Percentiles rank a stretch among this genome's conserved stretches.
phyloP scores from a whole-genome alignment of 64 coral and sea anemone genomes.

The Stichodactyla mertensii region DNA sequence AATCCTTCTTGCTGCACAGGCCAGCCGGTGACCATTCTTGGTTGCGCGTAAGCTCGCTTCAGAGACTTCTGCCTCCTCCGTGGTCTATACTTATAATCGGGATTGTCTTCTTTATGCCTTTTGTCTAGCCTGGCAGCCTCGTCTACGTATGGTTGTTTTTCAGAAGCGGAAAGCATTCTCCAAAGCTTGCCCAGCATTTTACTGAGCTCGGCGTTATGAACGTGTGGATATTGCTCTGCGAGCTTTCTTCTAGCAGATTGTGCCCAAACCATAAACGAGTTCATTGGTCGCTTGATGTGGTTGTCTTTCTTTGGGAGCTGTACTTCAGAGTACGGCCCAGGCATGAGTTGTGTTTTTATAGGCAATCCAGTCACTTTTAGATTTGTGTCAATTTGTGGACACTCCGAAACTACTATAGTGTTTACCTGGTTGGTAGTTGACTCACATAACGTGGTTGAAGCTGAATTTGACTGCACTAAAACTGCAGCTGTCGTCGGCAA shows the following conservation, averaged over 20 bases:
- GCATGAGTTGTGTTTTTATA: slow-evolving; percentile 91
- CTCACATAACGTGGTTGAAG: slow-evolving; percentile 64
- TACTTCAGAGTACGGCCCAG: slow-evolving; percentile 83
- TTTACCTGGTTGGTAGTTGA: slow-evolving; percentile 69
- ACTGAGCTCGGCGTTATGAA: slow-evolving; percentile 99
- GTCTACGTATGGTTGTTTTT: slow-evolving; percentile 99
- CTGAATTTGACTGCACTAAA: slow-evolving; percentile 58
- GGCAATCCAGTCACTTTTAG: slow-evolving; percentile 77
- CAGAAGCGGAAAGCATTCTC: slow-evolving; percentile 92
- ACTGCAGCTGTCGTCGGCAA: slow-evolving; percentile 53
- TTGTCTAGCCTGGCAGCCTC: slow-evolving; percentile 97
- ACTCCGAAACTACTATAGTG: slow-evolving; percentile 68
- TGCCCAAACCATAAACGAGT: slow-evolving; percentile 99
- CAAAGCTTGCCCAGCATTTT: slow-evolving; percentile 99
- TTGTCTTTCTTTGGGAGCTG: slow-evolving; percentile 88
- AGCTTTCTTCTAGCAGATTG: slow-evolving; percentile 89
- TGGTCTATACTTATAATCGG: slow-evolving; percentile 93
- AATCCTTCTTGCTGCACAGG: slow-evolving; percentile 67
- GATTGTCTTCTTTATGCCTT: slow-evolving; percentile 92
- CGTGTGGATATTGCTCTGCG: slow-evolving; percentile 98
- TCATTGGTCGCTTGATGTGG: slow-evolving; percentile 97
- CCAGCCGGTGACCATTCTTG: slow-evolving; percentile 70
- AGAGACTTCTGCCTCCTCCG: slow-evolving; percentile 86
- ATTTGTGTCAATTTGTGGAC: slow-evolving; percentile 79
- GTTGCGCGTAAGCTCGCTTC: slow-evolving; percentile 88